Base-by-base conservation (phyloP, 2,888 invertebrate species). In the Hirtodrosophila alboralis region DNA sequence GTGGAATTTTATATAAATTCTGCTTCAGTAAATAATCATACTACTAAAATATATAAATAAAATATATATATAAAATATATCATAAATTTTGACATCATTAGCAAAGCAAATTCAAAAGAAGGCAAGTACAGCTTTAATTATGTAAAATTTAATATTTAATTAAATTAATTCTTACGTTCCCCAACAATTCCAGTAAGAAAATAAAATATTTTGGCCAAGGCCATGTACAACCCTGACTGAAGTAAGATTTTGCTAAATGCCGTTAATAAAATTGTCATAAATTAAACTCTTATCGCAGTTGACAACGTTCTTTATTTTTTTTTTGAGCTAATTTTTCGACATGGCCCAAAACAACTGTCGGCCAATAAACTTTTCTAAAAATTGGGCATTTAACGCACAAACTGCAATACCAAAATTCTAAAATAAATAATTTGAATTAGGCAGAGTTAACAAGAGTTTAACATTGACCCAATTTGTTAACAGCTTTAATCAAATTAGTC, bases 401-500 rank as follows among this genome's bases (percentile, higher is more conserved):
- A 67, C 21, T 37, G 37, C 23, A 44, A 36, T 21, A 4, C 1
- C 8, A 48, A 31, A 23, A 9, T 34, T 12, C 3, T 6, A 10
- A 33, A 37, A 58, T 38, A 26, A 38, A 54, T 63, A 18, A 44
- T 52, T 64, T n/a, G 49, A 64, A 64, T 68, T 68, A 45, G 71
- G 16, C 28, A 44, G 27, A 44, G 23, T 8, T 23, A 8, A 52
- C 6, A 44, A 43, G 13, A 9, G 27, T 18, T 10, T 69, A 71
- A 69, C 68, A 77, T 83, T 77, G 76, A 83, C 76, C 83, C 79
- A 64, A 37, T 58, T 77, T n/a, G 0, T 2, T 14, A 10, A 18
- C 10, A 14, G 21, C 23, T 61, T 41, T 72, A 83, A 78, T 72
- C 63, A 69, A 78, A 75, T 84, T 78, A 76, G 51, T 33, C 38